phyloP scores from a whole-genome alignment of 1,140 invertebrate species.

The Rhyzopertha dominica region DNA sequence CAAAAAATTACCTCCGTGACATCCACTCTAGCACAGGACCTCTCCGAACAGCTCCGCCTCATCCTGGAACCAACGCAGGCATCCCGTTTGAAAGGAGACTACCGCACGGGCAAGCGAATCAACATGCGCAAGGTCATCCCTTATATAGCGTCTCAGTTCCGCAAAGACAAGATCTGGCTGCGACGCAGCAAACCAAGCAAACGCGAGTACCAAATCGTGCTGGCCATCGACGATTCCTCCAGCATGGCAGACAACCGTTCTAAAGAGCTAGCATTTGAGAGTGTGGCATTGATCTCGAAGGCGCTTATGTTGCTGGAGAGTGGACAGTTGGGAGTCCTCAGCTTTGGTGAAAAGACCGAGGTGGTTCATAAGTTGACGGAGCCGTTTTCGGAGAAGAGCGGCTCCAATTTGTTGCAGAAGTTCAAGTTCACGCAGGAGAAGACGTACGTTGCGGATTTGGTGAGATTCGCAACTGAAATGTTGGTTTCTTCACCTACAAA shows the following conservation, averaged over 20 bases:
- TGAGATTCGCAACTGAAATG: conserved; percentile 71
- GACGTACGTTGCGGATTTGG: conserved; percentile 72
- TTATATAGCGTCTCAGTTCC: conserved; percentile 97
- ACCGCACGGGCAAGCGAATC: conserved; percentile 91
- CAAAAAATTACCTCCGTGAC: conserved; percentile 57
- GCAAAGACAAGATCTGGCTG: conserved; percentile 99
- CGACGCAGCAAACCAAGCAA: conserved; percentile 92
- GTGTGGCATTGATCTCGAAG: conserved; percentile 83
- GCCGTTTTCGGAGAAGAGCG: conserved; percentile 76
- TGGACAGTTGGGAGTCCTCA: conserved; percentile 85
- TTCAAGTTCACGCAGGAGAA: conserved; percentile 77
- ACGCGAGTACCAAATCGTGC: conserved; percentile 92
- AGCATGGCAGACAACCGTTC: conserved; percentile 88
- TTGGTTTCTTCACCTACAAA: conserved; percentile 51
- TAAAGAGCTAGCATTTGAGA: conserved; percentile 90
- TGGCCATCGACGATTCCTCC: conserved; percentile 96
- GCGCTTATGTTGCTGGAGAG: conserved; percentile 90
- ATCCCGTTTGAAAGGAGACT: conserved; percentile 85
- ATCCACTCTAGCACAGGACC: conserved; percentile 69
- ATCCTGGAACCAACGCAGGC: conserved; percentile 94
- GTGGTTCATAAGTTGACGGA: conserved; percentile 83
- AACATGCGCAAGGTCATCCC: conserved; percentile 99
- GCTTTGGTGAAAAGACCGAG: conserved; percentile 84
- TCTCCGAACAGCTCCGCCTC: conserved; percentile 90
- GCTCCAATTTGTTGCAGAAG: conserved; percentile 70